Evolutionary conservation across 2,113 vertebrate genomes (phyloP), one percentile per base, ranked within the genome.

Genomic region (Cyprinodon brontotheroides): DNA sequence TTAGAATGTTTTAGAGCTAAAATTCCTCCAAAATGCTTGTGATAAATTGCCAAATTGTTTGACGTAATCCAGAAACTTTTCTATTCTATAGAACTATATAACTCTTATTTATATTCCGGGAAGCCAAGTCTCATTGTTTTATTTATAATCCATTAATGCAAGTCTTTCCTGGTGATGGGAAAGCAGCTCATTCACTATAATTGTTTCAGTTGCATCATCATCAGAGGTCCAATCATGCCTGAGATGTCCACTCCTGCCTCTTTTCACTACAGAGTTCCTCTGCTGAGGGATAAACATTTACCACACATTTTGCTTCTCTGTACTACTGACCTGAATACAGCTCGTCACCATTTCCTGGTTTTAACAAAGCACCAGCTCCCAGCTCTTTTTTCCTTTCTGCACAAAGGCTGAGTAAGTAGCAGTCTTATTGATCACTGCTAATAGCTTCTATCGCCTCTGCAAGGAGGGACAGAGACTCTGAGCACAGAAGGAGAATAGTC

Each of bases 391-490:
- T 53, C 29, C 11, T 12, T 15, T 39, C 43, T 11, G 38, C 48
- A 48, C 64, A 39, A 37, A 64, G 65, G 53, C 53, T 75, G 65
- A 50, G 48, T 14, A 50, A 81, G 71, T 37, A 50, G 67, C 63
- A 22, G 59, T 38, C n/a, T 2, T 72, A 84, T 84, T 70, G 87
- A 86, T 84, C 65, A 17, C 48, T 59, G 63, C 76, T 70, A 70
- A 86, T 43, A 72, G 74, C 74, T 41, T 74, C 61, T 57, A 29
- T 72, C 53, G 72, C 57, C 47, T 81, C 48, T 66, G 68, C 71
- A 75, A 48, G 5, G 37, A 3, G 1, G 64, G 62, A 12, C 65
- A 70, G 47, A 75, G 50, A 77, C 43, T 61, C 22, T 36, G 41
- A 74, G 47, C 67, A 37, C 64, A 14, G 36, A 14, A 29, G 62